Evolutionary conservation across 2,888 invertebrate species (phyloP), one percentile per base, ranked within the genome.

Genomic region (Aporophyla lueneburgensis): DNA sequence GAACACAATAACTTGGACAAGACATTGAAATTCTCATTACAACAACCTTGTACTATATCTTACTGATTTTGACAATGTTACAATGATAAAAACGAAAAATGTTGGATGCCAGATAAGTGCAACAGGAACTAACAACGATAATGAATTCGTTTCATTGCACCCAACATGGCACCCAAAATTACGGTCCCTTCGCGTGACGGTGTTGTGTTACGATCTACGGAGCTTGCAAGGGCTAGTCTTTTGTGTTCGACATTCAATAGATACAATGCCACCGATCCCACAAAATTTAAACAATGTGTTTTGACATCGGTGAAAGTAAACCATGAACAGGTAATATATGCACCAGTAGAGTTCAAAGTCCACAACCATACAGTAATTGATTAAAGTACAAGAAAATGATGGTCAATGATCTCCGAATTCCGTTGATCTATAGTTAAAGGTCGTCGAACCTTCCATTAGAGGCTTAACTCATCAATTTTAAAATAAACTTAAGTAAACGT

Each of bases 201-300:
- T 89, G 89, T 90, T 91, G 88, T 91, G 87, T 91, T 92, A 91
- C 92, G 89, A 91, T 92, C 92, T 91, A 92, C 92, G 90, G 92
- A 88, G 90, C 87, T 86, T 83, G 81, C 81, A 86, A 89, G 91
- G 92, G 92, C 90, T 86, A 86, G 83, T 87, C 93, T 89, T 93
- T 95, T 95, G 94, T 95, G 80, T 85, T 85, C 84, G 83, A 85
- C 83, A 81, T 88, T 92, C 92, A 93, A 93, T 93, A 89, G 90
- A 88, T 81, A 93, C 93, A 93, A 94, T 93, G 87, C 88, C 83
- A 85, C 78, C 93, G 86, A 93, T 91, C 93, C 94, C 92, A 93
- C 87, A 87, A 89, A 90, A 88, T 88, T 91, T 90, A 91, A 93
- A 94, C 93, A 93, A 94, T 92, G 86, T 81, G 71, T 85, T 85